Percentiles rank a stretch among this genome's conserved stretches.
Conservation (phyloP, 2,888 invertebrate genomes). For the Macaria notata region DNA sequence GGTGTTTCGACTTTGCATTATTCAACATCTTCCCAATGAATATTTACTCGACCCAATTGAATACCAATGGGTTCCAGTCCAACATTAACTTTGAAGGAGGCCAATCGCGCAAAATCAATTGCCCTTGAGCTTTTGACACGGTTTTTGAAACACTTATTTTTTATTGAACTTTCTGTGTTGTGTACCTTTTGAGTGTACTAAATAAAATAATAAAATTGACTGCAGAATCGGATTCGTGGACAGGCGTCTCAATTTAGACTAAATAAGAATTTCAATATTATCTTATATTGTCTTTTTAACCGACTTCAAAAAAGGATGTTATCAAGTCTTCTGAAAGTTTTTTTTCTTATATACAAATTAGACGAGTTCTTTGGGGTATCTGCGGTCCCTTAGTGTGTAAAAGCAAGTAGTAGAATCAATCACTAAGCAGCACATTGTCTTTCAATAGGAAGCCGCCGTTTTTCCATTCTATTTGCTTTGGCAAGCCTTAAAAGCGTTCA, state of each 20-base stretch:
- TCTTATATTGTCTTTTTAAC: no score
- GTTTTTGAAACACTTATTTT: conserved; percentile 22
- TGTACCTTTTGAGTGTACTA: neutral
- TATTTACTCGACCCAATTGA: conserved; percentile 53
- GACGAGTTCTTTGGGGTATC: neutral
- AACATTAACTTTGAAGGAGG: conserved; percentile 37
- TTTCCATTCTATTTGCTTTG: conserved; percentile 21
- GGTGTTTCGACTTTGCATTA: conserved; percentile 52
- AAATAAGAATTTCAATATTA: neutral
- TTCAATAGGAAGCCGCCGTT: conserved; percentile 19
- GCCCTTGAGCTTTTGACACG: conserved; percentile 31
- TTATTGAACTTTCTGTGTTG: conserved; percentile 14
- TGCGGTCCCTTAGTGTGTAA: neutral
- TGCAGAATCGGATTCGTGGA: neutral
- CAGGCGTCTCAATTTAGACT: conserved; percentile 1
- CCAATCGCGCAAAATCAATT: conserved; percentile 35
- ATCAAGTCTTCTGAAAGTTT: no score
- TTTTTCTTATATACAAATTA: no score
- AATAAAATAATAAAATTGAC: conserved; percentile 11
- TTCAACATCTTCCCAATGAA: conserved; percentile 52
- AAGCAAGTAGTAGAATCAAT: conserved; percentile 7
- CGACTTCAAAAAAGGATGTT: no score
- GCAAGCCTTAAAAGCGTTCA: conserved; percentile 24
- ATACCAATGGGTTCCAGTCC: conserved; percentile 48
- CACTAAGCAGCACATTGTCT: conserved; percentile 11